Evolutionary conservation across 2,888 invertebrate genomes (phyloP), one percentile per base, ranked within the genome.

Genomic region (Papilio gigon): DNA sequence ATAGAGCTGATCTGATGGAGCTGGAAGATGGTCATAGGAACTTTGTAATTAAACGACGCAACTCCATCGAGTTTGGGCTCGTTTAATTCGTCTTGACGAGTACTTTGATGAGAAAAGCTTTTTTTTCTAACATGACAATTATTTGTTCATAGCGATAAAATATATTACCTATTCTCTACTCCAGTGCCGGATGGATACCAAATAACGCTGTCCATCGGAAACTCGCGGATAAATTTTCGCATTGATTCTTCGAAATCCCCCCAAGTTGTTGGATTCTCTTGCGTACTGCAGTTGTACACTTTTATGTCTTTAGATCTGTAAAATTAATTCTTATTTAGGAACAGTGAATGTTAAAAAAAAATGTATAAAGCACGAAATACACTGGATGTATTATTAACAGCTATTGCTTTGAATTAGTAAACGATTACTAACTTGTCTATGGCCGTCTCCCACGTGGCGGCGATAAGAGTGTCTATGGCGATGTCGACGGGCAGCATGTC

Each of bases 401-500:
- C n/a, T n/a, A n/a, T n/a, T n/a, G n/a, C n/a, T n/a, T n/a, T n/a
- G n/a, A n/a, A n/a, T n/a, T n/a, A n/a, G n/a, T n/a, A 44, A 47
- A 47, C 11, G 20, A 20, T 9, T 6, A 72, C 84, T 74, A 78
- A 93, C 93, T 87, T 88, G 65, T 84, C 80, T 0, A 92, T 79
- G 1, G 94, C 95, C 0, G 94, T 94, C 79, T 95, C 94, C 95
- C 96, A 97, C 0, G 94, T 94, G 0, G 94, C 93, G 0, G 94
- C 93, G 8, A 97, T 88, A 79, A 97, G 92, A 14, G 95, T 94
- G 80, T 96, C 97, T 5, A 96, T 95, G 0, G 95, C 95, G 0
- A 96, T 85, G 83, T 98, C 98, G 0, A 96, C 97, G 0, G 98
- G 97, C 71, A 97, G 92, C 74, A 95, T 94, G 84, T 98, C 97